phyloP scores from a whole-genome alignment of 2,113 vertebrate genomes.

The Carlito syrichta region DNA sequence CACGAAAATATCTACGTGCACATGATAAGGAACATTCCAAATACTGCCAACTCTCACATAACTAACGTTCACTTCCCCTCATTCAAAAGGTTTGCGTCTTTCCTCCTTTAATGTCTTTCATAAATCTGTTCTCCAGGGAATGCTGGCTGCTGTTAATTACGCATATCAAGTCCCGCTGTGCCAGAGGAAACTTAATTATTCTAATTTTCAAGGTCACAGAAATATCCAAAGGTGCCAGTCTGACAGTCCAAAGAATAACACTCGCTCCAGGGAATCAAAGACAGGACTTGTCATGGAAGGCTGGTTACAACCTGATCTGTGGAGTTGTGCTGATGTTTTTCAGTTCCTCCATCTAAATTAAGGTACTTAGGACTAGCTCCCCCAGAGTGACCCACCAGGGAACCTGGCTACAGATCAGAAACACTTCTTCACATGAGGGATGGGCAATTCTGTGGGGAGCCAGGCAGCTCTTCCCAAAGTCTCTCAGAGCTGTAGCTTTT shows the following conservation, averaged over 20 bases:
- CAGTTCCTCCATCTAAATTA: not conserved
- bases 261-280: conserved; percentile 24
- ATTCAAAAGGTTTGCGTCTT: conserved; percentile 9
- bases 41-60: not conserved
- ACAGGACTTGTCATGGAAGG: not conserved
- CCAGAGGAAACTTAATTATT: conserved; percentile 71
- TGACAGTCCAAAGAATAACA: conserved; percentile 47
- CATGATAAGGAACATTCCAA: not conserved
- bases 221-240: conserved; percentile 56
- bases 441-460: not conserved
- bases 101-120: conserved; percentile 25
- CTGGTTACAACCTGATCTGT: not conserved
- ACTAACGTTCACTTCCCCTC: not conserved
- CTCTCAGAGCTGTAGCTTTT: not conserved
- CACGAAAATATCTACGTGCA: not conserved
- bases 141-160: conserved; percentile 59
- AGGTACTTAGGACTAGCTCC: not conserved
- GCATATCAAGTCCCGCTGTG: conserved; percentile 45
- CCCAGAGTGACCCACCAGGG: not conserved
- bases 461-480: not conserved
- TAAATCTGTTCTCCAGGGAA: conserved; percentile 29
- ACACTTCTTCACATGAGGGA: not conserved
- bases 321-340: not conserved
- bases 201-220: conserved; percentile 73
- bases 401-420: not conserved